Conservation (phyloP, 2,113 vertebrate species). For the Xenopus borealis region DNA sequence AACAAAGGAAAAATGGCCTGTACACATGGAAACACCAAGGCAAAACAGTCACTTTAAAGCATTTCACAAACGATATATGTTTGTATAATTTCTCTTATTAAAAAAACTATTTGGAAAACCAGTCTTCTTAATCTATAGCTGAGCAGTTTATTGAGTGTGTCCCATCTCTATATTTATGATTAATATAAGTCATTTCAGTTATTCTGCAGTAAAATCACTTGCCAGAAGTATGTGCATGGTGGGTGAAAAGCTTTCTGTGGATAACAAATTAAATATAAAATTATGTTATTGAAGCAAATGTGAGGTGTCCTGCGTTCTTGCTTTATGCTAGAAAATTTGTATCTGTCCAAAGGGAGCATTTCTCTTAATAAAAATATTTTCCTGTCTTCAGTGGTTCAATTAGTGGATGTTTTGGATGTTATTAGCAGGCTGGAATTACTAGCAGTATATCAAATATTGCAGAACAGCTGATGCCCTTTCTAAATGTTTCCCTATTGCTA, state of each 20-base stretch:
- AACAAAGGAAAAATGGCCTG: too few relatives aligned
- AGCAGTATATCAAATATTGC: conserved; percentile 35
- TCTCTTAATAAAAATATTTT: conserved; percentile 30
- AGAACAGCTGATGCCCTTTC: conserved; percentile 10
- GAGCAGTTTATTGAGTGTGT: background rate
- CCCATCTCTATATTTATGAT: background rate
- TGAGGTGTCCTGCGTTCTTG: conserved; percentile 4
- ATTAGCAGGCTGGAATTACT: conserved; percentile 16
- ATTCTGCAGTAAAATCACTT: background rate
- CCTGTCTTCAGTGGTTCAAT: conserved; percentile 22
- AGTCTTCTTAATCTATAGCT: too few relatives aligned
- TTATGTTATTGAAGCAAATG: background rate
- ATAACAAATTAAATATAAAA: conserved; percentile 32
- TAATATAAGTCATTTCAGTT: background rate
- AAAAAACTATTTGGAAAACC: too few relatives aligned
- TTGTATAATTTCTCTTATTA: too few relatives aligned
- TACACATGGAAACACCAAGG: too few relatives aligned
- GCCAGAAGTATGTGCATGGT: conserved; percentile 6
- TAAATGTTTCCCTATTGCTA: conserved; percentile 26
- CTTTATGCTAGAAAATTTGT: conserved; percentile 23
- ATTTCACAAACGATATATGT: too few relatives aligned
- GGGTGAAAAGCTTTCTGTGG: conserved; percentile 26
- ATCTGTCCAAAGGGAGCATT: conserved; percentile 14
- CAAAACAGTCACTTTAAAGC: too few relatives aligned
- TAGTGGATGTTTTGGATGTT: conserved; percentile 29